These are phyloP conservation scores for Agrochola macilenta DNA, from an alignment of 2,888 invertebrate genomes.

Conservation along the genomic window DNA sequence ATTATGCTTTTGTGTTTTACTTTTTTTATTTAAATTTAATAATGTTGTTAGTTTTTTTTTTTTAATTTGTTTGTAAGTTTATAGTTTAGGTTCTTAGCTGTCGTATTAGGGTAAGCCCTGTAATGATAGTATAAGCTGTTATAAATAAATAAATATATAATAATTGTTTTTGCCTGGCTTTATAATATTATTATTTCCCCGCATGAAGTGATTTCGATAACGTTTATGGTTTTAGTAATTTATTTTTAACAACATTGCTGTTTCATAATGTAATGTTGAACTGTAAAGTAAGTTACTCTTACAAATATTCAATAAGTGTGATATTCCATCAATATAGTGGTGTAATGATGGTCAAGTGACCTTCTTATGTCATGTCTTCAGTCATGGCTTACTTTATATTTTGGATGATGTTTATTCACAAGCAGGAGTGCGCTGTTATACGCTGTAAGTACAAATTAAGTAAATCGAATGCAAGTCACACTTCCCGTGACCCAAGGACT, in stretches of 20 bases:
- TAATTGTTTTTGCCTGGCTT: background rate
- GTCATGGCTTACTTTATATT: slow-evolving; percentile 30
- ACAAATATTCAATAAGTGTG: slow-evolving; percentile 10
- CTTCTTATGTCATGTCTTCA: slow-evolving; percentile 43
- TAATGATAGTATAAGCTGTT: no score
- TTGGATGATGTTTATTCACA: slow-evolving; percentile 29
- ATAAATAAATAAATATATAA: no score
- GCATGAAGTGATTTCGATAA: slow-evolving; percentile 43
- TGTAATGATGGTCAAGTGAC: slow-evolving; percentile 46
- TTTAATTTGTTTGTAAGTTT: no score
- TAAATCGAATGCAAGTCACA: background rate
- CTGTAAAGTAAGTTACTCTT: slow-evolving; percentile 9
- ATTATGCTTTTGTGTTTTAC: no score
- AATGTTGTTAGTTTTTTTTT: no score
- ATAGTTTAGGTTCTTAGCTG: no score
- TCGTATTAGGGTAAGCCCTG: no score
- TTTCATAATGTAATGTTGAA: slow-evolving; percentile 29
- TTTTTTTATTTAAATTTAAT: no score
- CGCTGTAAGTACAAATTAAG: slow-evolving; percentile 48
- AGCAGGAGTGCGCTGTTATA: slow-evolving; percentile 42
- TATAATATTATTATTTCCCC: slow-evolving; percentile 20
- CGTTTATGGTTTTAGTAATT: slow-evolving; percentile 55
- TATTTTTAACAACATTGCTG: slow-evolving; percentile 45
- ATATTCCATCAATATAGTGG: slow-evolving; percentile 16
- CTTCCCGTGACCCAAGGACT: no score